These are phyloP conservation scores for Poeciliopsis occidentalis DNA, from an alignment of 2,113 vertebrate genomes.

Conservation along the genomic window DNA sequence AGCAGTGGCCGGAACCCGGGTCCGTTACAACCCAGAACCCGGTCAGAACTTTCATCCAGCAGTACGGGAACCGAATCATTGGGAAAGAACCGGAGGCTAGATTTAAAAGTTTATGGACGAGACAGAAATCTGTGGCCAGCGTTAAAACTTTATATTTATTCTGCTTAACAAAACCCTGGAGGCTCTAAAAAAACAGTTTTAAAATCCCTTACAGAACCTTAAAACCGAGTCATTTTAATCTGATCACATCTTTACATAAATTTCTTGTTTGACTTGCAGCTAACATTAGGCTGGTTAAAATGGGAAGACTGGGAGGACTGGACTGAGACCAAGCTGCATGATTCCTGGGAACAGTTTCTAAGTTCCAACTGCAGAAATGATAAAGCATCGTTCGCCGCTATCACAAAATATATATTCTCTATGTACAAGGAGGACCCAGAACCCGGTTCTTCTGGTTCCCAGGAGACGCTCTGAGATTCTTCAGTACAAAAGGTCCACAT, in stretches of 20 bases:
- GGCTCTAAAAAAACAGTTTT: not conserved
- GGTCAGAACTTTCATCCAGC: no score
- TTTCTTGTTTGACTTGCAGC: no score
- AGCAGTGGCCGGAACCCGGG: no score
- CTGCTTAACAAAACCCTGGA: not conserved
- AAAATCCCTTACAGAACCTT: no score
- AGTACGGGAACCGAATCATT: no score
- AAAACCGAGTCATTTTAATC: no score
- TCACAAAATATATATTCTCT: constrained; percentile 79
- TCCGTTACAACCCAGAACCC: no score
- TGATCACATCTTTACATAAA: no score
- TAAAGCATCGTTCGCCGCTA: constrained; percentile 44
- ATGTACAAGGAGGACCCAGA: constrained; percentile 72
- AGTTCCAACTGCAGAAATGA: constrained; percentile 33
- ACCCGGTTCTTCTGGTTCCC: constrained; percentile 9
- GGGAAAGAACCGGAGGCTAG: no score
- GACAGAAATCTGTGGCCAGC: no score
- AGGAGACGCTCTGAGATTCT: constrained; percentile 34
- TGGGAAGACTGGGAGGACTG: constrained; percentile 6
- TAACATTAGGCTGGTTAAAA: not conserved
- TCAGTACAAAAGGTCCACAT: constrained; percentile 33
- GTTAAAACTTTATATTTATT: no score
- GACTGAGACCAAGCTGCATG: not conserved
- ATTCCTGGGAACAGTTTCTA: constrained; percentile 14
- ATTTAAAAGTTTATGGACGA: no score